Base-by-base conservation (phyloP, 2,888 invertebrate species). In the Leptopterna dolabrata region DNA sequence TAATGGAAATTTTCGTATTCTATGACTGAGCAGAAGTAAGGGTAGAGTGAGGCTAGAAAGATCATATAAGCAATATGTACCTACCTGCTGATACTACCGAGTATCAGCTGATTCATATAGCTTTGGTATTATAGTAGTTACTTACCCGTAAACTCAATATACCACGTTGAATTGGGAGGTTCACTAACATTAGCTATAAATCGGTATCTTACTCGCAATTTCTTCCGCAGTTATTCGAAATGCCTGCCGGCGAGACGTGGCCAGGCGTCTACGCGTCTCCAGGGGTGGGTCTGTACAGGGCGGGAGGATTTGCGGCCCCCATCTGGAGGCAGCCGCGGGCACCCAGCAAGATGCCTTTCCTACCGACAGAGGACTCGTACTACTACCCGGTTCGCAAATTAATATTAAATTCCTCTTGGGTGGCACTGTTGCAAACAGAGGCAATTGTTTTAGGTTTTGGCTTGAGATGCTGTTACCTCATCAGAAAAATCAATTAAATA, bases 311-410 rank as follows among this genome's bases (percentile, higher is more conserved):
- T 11, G 73, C 85, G 13, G n/a, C 78, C 13, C 86, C 86, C 16
- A 43, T 80, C 13, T 87, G 86, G 86, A 87, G 86, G 29, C 78
- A 80, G 27, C 80, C 86, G 30, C 30, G 86, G 71, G 29, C 76
- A 47, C 24, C 63, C 3, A 29, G 24, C 13, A 86, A 86, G 36
- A 36, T 80, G 41, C 86, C 86, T 9, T 87, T 43, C 63, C 19
- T 88, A 6, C 86, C 87, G 27, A 76, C 36, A n/a, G 88, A 87
- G 13, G 88, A 88, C 36, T 83, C 87, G n/a, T 83, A 86, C 83
- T 88, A 76, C 24, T 88, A 83, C 29, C 83, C 87, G 80, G 88
- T 87, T 27, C 43, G 85, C 73, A n/a, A n/a, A n/a, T n/a, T n/a
- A n/a, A n/a, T n/a, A n/a, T n/a, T n/a, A n/a, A n/a, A n/a, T n/a